A percentile compares a stretch with the other conserved stretches of the same genome.
phyloP scores from a whole-genome alignment of 2,113 vertebrate species.

The Euleptes europaea region DNA sequence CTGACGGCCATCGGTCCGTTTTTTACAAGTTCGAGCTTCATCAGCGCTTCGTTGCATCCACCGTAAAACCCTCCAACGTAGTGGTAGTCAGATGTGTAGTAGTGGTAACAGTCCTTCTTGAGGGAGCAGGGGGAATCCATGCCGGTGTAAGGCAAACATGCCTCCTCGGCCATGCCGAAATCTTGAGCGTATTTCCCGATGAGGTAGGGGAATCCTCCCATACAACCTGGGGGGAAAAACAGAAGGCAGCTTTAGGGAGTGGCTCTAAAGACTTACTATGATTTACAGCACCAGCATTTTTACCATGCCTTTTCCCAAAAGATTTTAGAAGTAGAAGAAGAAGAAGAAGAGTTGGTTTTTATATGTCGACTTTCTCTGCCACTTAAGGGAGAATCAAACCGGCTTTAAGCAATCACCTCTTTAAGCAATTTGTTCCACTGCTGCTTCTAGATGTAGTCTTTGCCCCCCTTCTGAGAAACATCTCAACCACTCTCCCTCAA shows the following conservation, averaged over 20 bases:
- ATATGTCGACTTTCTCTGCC: too few relatives aligned
- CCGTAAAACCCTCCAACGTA: constrained; percentile 97
- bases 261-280: too few relatives aligned
- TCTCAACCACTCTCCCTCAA: too few relatives aligned
- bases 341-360: too few relatives aligned
- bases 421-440: too few relatives aligned
- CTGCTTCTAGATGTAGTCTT: too few relatives aligned
- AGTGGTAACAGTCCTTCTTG: constrained; percentile 73
- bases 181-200: constrained; percentile 93
- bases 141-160: constrained; percentile 86
- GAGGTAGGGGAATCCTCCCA: constrained; percentile 94
- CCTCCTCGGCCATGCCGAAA: constrained; percentile 92
- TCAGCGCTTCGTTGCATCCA: constrained; percentile 89
- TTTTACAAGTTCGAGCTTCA: constrained; percentile 89
- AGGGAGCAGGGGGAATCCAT: constrained; percentile 76
- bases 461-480: too few relatives aligned
- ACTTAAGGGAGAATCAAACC: too few relatives aligned
- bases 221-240: constrained; percentile 79
- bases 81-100: constrained; percentile 85
- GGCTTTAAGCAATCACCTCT: too few relatives aligned
- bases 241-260: neutral
- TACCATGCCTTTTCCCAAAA: too few relatives aligned
- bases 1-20: constrained; percentile 87
- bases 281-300: too few relatives aligned
- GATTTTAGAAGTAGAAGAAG: too few relatives aligned